A percentile compares a stretch with the other conserved stretches of the same genome.
Conservation (phyloP, 2,797 vertebrate genomes). For the Galagoides demidoff region DNA sequence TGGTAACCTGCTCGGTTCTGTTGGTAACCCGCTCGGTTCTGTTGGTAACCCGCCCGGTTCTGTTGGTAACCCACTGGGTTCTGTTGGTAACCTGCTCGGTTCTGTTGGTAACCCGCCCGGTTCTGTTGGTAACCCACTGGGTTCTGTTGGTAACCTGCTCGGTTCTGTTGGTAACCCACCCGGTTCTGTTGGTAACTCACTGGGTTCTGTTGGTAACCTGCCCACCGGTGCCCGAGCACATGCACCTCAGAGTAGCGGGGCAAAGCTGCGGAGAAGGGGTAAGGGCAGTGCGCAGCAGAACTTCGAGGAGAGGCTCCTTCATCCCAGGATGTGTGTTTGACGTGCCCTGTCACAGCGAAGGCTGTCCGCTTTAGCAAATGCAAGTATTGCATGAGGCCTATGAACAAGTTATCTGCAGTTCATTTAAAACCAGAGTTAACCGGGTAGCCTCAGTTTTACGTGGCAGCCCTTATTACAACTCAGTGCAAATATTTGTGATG, state of each 20-base stretch:
- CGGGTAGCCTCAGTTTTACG: not conserved
- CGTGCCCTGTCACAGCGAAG: not conserved
- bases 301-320: rapidly evolving
- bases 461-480: not conserved
- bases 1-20: too few relatives aligned
- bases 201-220: not conserved
- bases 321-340: too few relatives aligned
- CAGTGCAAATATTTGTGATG: not conserved
- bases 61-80: too few relatives aligned
- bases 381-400: rapidly evolving
- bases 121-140: too few relatives aligned
- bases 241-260: not conserved
- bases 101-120: too few relatives aligned
- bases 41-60: too few relatives aligned
- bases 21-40: not conserved
- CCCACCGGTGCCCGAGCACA: rapidly evolving
- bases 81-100: too few relatives aligned
- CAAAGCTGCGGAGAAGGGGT: not conserved
- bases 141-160: slow-evolving; percentile 84
- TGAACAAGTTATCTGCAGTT: not conserved
- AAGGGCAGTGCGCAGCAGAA: rapidly evolving
- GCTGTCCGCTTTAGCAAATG: not conserved
- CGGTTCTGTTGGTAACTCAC: too few relatives aligned
- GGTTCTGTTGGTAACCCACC: too few relatives aligned
- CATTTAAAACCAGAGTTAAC: not conserved